Base-by-base conservation (phyloP, 92 coral and sea anemone species). In the Paragorgia papillata region DNA sequence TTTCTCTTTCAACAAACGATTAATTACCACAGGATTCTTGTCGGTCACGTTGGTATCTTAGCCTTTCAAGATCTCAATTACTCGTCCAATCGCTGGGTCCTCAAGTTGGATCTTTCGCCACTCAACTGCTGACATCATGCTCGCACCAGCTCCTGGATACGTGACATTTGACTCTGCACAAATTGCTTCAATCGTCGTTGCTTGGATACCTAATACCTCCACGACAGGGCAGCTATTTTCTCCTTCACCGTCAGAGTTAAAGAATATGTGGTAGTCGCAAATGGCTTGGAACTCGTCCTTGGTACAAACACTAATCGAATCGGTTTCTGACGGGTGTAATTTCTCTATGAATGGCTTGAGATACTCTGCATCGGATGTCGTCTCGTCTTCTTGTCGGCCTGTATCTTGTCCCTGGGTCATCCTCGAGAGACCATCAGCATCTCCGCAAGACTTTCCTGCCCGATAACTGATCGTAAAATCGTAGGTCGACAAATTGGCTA, bases 401-500 rank as follows among this genome's bases (percentile, higher is more conserved):
- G 34, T 39, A 33, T 64, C 31, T 5, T 22, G 64, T 32, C 12
- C 43, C 43, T 37, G 12, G 6, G 85, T 85, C 48, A 85, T 21
- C 24, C 85, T 50, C 1, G 89, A 85, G 14, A 79, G 60, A 20
- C 85, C 89, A 66, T 85, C 82, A 8, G 82, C 71, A 65, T 73
- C 85, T 13, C 79, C 63, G 24, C 74, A 33, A 7, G 59, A 27
- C 59, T 37, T 76, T 62, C 83, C 85, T 19, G 75, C 62, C 15
- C 89, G 80, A 50, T 85, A 85, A 5, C 73, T 71, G 35, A 80
- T 85, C 3, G 85, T 75, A 27, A 85, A 85, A 22, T 85, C 89
- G 41, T 74, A 85, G 10, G 80, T 37, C 21, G 85, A 77, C 29
- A 85, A 57, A 28, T 77, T 70, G 9, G 85, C 51, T n/a, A 75